Conservation (phyloP, 1,140 invertebrate species). For the Microplitis mediator region DNA sequence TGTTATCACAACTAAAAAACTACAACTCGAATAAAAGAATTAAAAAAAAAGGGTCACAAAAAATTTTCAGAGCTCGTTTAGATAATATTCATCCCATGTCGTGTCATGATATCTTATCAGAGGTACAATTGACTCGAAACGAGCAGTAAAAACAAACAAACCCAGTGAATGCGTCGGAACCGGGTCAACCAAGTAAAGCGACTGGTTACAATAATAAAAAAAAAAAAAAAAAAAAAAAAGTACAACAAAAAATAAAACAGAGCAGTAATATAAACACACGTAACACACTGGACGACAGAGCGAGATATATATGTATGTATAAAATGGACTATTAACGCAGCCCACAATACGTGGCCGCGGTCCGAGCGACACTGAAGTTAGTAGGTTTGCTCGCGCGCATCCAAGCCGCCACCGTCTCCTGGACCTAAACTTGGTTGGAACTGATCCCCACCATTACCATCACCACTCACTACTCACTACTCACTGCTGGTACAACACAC, state of each 20-base stretch:
- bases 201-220: neutral
- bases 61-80: neutral
- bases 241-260: neutral
- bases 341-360: conserved; percentile 45
- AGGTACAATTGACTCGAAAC: neutral
- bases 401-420: conserved; percentile 44
- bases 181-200: conserved; percentile 9
- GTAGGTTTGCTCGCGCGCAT: conserved; percentile 42
- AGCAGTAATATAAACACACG: neutral
- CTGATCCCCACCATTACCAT: conserved; percentile 35
- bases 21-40: neutral
- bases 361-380: conserved; percentile 56
- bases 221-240: neutral
- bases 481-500: neutral
- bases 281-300: neutral
- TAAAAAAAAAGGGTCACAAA: neutral
- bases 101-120: neutral
- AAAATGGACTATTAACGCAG: conserved; percentile 8
- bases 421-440: conserved; percentile 42
- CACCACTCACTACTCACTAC: conserved; percentile 11
- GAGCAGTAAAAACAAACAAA: neutral
- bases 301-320: neutral
- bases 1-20: conserved; percentile 1
- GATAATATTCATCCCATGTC: conserved; percentile 14
- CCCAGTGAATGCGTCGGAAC: neutral